Evolutionary conservation across 1,140 invertebrate genomes (phyloP).

Genomic region (Nephotettix cincticeps): DNA sequence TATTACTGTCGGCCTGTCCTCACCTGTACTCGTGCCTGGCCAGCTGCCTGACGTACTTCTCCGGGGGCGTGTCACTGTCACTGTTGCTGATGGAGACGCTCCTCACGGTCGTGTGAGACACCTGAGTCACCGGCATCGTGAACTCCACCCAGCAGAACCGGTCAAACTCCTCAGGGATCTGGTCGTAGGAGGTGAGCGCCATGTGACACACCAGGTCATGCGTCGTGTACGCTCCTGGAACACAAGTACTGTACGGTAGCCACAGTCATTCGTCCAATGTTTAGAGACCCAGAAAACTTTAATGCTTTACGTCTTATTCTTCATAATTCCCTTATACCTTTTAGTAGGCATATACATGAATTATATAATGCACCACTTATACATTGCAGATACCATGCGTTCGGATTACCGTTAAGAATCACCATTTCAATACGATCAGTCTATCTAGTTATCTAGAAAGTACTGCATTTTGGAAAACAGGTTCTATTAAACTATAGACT

Average conservation of each 20-base stretch:
- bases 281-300: neutral
- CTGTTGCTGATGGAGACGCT: conserved; percentile 90
- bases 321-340: neutral
- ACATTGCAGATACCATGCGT: no score
- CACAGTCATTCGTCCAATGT: neutral
- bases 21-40: conserved; percentile 95
- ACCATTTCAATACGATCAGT: no score
- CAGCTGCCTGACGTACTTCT: conserved; percentile 97
- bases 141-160: conserved; percentile 92
- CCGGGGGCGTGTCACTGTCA: conserved; percentile 90
- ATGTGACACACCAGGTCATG: conserved; percentile 92
- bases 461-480: no score
- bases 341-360: no score
- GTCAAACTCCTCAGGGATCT: conserved; percentile 90
- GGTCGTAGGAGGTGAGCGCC: conserved; percentile 94
- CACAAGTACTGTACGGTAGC: no score
- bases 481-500: no score
- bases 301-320: neutral
- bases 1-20: no score
- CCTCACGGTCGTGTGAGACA: conserved; percentile 93
- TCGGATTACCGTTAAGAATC: no score
- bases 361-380: no score
- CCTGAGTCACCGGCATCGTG: conserved; percentile 97
- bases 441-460: no score
- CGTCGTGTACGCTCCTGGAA: conserved; percentile 90